These are phyloP conservation scores for Monopterus albus DNA, from an alignment of 2,113 vertebrate genomes.

Conservation along the genomic window DNA sequence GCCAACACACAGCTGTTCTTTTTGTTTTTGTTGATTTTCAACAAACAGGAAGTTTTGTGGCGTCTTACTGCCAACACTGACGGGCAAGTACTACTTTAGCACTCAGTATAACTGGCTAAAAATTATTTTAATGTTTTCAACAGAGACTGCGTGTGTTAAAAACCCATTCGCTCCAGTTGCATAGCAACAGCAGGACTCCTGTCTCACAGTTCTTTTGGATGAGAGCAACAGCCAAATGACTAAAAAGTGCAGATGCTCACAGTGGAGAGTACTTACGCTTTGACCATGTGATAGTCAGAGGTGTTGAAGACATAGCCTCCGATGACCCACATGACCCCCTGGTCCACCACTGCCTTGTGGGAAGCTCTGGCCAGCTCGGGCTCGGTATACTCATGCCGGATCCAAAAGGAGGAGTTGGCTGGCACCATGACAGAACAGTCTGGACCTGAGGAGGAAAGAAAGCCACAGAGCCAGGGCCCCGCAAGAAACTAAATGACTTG, in stretches of 20 bases:
- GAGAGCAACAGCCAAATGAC: not conserved
- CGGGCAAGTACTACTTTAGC: constrained; percentile 5
- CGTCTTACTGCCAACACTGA: not conserved
- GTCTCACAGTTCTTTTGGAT: constrained; percentile 3
- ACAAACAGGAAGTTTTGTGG: constrained; percentile 13
- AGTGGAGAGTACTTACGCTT: constrained; percentile 87
- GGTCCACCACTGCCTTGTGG: constrained; percentile 91
- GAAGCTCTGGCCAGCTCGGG: constrained; percentile 89
- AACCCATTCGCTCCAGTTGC: constrained; percentile 3
- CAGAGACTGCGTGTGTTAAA: not conserved
- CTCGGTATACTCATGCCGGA: constrained; percentile 82
- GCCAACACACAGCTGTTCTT: not conserved
- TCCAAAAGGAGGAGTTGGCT: constrained; percentile 93
- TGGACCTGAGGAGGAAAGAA: constrained; percentile 82
- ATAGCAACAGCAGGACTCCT: constrained; percentile 36
- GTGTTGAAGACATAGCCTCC: constrained; percentile 98
- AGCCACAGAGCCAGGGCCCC: not conserved
- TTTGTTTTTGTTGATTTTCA: not conserved
- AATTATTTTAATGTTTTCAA: constrained; percentile 2
- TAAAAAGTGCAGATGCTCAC: not conserved
- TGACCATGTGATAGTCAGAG: constrained; percentile 93
- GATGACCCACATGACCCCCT: constrained; percentile 93
- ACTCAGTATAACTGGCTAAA: not conserved
- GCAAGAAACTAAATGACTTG: not conserved
- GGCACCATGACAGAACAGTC: constrained; percentile 91